phyloP scores from a whole-genome alignment of 2,888 invertebrate genomes.

The Tiliacea citrago region DNA sequence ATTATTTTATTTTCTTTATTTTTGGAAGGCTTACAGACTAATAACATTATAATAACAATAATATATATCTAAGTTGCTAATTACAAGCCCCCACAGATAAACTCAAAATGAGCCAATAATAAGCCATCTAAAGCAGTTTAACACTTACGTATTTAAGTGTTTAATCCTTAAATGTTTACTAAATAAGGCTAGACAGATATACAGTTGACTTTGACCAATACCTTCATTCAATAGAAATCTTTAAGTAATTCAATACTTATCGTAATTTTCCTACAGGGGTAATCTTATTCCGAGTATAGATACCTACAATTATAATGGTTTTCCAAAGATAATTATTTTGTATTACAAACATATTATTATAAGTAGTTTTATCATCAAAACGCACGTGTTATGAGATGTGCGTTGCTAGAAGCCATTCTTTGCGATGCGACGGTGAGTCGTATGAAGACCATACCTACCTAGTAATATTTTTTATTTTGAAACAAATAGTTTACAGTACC shows the following conservation, averaged over 20 bases:
- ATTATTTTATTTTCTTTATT: no score
- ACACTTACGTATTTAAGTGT: not conserved
- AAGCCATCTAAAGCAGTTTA: not conserved
- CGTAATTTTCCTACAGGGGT: constrained; percentile 1
- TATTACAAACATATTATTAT: constrained; percentile 2
- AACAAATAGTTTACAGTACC: not conserved
- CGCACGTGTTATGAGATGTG: constrained; percentile 4
- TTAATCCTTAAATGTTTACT: constrained; percentile 10
- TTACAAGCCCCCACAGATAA: no score
- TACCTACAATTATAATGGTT: constrained; percentile 31
- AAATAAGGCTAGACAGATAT: constrained; percentile 19
- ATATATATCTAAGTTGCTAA: no score
- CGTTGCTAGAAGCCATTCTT: not conserved
- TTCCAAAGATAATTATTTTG: constrained; percentile 13
- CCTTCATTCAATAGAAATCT: not conserved
- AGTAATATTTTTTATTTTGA: not conserved
- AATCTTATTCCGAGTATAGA: not conserved
- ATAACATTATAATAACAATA: no score
- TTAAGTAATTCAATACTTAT: not conserved
- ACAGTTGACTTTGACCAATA: not conserved
- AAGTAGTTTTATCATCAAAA: not conserved
- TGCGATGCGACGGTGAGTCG: not conserved
- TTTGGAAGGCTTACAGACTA: no score
- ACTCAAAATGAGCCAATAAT: no score
- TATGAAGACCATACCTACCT: not conserved